phyloP scores from a whole-genome alignment of 2,113 vertebrate species.

The Crypturellus undulatus region DNA sequence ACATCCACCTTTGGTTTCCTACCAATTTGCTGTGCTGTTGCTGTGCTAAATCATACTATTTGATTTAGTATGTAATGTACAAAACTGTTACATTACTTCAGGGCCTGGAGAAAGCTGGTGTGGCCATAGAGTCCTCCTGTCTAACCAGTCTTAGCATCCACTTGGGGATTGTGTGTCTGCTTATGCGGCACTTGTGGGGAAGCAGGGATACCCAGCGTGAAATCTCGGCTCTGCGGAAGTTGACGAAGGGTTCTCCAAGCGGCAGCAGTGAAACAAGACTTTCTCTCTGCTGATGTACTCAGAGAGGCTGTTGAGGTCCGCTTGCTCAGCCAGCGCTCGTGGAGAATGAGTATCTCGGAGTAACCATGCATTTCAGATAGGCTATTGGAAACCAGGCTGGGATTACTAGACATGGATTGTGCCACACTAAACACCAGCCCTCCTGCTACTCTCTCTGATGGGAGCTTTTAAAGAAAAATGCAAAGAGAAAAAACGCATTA shows the following conservation, averaged over 20 bases:
- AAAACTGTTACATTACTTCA: background rate
- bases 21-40: background rate
- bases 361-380: constrained; percentile 30
- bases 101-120: background rate
- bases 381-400: background rate
- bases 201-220: background rate
- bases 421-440: constrained; percentile 12
- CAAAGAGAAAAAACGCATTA: constrained; percentile 40
- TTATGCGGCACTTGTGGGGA: background rate
- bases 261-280: background rate
- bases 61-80: too few species aligned
- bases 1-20: background rate
- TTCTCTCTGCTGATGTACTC: background rate
- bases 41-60: background rate
- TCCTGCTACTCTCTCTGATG: background rate
- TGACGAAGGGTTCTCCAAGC: background rate
- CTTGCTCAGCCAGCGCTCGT: background rate
- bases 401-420: constrained; percentile 43
- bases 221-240: background rate
- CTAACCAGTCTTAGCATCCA: background rate
- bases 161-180: background rate
- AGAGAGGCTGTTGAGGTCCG: background rate
- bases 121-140: background rate
- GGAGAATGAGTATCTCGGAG: background rate
- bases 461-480: constrained; percentile 26